A percentile compares a stretch with the other conserved stretches of the same genome.
These are phyloP conservation scores for Xenopus laevis DNA, from an alignment of 2,113 vertebrate species.

Conservation along the genomic window DNA sequence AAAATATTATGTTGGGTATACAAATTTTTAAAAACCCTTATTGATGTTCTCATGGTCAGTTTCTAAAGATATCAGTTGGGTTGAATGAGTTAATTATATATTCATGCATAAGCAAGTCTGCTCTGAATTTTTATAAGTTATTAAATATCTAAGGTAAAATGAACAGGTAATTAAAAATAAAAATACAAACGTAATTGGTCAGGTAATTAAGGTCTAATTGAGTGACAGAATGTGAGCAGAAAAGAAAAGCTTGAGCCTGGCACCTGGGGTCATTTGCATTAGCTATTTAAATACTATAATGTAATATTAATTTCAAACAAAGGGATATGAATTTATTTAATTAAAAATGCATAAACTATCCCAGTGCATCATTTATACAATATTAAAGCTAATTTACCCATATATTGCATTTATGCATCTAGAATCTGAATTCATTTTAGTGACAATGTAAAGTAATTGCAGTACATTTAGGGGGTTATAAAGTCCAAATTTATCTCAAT, in stretches of 20 bases:
- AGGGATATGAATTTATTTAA: slow-evolving; percentile 44
- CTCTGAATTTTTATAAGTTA: too few species aligned
- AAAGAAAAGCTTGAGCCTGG: slow-evolving; percentile 49
- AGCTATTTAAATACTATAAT: slow-evolving; percentile 35
- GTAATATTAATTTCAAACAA: slow-evolving; percentile 49
- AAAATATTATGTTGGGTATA: too few species aligned
- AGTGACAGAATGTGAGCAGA: slow-evolving; percentile 45
- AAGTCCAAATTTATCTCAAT: too few species aligned
- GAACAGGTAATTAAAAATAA: slow-evolving; percentile 55
- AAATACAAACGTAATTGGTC: slow-evolving; percentile 56
- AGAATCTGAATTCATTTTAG: slow-evolving; percentile 10
- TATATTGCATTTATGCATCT: neutral
- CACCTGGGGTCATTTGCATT: slow-evolving; percentile 48
- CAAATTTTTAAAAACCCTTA: too few species aligned
- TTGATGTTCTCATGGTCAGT: too few species aligned
- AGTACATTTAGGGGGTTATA: too few species aligned
- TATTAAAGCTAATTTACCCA: slow-evolving; percentile 32
- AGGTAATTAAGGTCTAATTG: slow-evolving; percentile 54
- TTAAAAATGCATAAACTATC: slow-evolving; percentile 54
- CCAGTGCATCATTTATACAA: slow-evolving; percentile 48
- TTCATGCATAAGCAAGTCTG: too few species aligned
- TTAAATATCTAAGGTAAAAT: slow-evolving; percentile 40
- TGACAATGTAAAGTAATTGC: neutral
- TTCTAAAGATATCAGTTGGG: too few species aligned
- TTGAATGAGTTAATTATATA: too few species aligned